Percentiles rank a stretch among this genome's conserved stretches.
Conservation (phyloP, 2,888 invertebrate species). For the Sphinx pinastri region DNA sequence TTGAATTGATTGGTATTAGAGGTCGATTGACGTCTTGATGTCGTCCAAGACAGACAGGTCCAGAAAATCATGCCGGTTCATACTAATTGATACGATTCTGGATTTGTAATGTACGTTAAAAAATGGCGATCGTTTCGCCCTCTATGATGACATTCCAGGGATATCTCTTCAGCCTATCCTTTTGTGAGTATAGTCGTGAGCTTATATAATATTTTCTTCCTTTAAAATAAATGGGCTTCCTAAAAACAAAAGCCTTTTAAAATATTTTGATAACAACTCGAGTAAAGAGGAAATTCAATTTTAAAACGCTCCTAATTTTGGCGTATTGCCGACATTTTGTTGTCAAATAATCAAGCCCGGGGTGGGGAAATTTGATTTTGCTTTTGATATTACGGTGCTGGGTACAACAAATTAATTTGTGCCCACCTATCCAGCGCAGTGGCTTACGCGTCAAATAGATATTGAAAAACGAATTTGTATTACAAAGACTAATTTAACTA, state of each 20-base stretch:
- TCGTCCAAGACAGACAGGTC: no score
- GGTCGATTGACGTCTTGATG: no score
- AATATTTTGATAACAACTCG: constrained; percentile 17
- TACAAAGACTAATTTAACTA: constrained; percentile 12
- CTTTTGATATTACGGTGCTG: constrained; percentile 43
- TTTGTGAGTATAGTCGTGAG: not conserved
- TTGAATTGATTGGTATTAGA: no score
- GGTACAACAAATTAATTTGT: constrained; percentile 41
- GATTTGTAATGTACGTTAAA: no score
- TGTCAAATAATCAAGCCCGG: constrained; percentile 44
- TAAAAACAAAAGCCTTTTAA: constrained; percentile 28
- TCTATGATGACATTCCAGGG: no score
- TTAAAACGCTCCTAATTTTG: constrained; percentile 37
- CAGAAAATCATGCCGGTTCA: no score
- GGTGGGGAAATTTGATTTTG: constrained; percentile 40
- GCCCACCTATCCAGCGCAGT: constrained; percentile 37
- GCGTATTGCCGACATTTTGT: constrained; percentile 44
- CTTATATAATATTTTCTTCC: not conserved
- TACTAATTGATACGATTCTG: no score
- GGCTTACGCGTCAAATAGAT: constrained; percentile 38
- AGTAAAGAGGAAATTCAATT: constrained; percentile 21
- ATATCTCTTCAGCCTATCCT: no score
- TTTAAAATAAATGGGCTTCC: not conserved
- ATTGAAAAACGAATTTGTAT: constrained; percentile 35
- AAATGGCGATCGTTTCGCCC: no score